Conservation (phyloP, 2,113 vertebrate species). For the Gila orcuttii region DNA sequence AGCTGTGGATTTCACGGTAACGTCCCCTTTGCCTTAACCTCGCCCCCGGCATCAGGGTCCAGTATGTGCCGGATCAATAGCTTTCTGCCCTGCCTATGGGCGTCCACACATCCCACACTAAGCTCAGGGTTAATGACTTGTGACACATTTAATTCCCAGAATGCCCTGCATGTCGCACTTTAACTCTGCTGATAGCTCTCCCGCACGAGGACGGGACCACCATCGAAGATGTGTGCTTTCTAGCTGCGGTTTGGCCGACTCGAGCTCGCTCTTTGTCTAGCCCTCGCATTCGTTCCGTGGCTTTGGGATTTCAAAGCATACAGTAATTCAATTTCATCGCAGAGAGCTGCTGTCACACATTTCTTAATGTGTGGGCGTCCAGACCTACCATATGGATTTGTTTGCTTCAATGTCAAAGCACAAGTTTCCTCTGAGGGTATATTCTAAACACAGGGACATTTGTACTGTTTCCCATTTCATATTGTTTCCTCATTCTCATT, state of each 20-base stretch:
- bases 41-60: constrained; percentile 14
- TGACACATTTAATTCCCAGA: constrained; percentile 45
- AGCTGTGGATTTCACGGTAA: background rate
- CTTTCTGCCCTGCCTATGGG: background rate
- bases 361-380: constrained; percentile 12
- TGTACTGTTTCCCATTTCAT: background rate
- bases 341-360: constrained; percentile 5
- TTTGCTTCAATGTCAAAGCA: constrained; percentile 16
- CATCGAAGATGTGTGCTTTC: background rate
- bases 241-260: constrained; percentile 12
- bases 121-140: constrained; percentile 48
- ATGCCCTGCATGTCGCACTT: background rate
- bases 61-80: constrained; percentile 37
- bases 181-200: background rate
- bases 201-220: background rate
- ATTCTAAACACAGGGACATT: constrained; percentile 14
- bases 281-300: background rate
- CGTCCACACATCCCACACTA: background rate
- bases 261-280: constrained; percentile 23
- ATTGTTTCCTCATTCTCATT: constrained; percentile 9
- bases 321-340: constrained; percentile 29
- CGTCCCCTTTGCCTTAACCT: constrained; percentile 19
- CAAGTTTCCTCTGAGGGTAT: constrained; percentile 14
- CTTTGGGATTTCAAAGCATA: constrained; percentile 21
- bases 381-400: constrained; percentile 23